Conservation (phyloP, 2,888 invertebrate species). For the Caenorhabditis uteleia region DNA sequence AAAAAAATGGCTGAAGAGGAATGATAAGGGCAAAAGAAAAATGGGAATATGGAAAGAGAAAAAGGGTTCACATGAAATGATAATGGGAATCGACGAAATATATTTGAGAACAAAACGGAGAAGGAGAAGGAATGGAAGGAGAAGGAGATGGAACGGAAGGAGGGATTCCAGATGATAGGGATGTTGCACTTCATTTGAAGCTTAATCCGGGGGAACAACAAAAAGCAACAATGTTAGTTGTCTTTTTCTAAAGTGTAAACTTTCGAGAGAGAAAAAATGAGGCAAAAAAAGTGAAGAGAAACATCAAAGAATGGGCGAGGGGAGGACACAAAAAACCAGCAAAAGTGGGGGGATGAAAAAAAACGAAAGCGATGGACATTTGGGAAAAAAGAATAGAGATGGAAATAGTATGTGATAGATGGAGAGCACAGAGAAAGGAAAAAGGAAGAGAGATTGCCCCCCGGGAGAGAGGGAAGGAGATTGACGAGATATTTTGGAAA, state of each 20-base stretch:
- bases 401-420: not conserved
- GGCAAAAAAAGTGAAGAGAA: slow-evolving; percentile 8
- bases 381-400: not conserved
- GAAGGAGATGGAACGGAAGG: not conserved
- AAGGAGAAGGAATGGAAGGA: not conserved
- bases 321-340: not conserved
- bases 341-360: not conserved
- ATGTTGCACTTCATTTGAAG: slow-evolving; percentile 1
- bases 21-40: no score
- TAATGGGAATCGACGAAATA: slow-evolving; percentile 23
- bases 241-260: not conserved
- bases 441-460: not conserved
- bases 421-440: not conserved
- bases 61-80: not conserved
- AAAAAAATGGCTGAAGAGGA: no score
- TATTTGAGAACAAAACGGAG: slow-evolving; percentile 6
- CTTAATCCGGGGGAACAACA: slow-evolving; percentile 5
- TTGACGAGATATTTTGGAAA: no score
- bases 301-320: not conserved
- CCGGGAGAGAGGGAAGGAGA: no score
- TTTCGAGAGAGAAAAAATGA: not conserved
- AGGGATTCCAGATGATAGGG: not conserved
- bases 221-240: not conserved
- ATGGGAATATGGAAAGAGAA: no score
- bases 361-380: not conserved